These are phyloP conservation scores for Oegoconia quadripuncta DNA, from an alignment of 2,888 invertebrate genomes.

Conservation along the genomic window DNA sequence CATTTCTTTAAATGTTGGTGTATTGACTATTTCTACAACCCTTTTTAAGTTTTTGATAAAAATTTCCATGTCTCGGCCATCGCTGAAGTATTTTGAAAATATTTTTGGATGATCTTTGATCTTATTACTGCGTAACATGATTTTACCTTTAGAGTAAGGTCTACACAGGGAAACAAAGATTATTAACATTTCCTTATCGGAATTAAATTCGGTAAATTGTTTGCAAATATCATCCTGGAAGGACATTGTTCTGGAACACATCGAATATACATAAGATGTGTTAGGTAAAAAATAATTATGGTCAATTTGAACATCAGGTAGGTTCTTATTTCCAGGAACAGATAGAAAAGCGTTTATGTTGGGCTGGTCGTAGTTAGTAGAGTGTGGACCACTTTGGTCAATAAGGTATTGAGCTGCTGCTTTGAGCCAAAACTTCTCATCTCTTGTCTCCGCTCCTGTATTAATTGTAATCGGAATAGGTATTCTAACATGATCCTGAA, in stretches of 20 bases:
- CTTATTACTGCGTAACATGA: slow-evolving; percentile 45
- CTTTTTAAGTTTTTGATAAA: slow-evolving; percentile 52
- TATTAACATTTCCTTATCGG: slow-evolving; percentile 55
- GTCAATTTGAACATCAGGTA: slow-evolving; percentile 67
- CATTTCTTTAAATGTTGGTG: slow-evolving; percentile 45
- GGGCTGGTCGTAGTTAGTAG: slow-evolving; percentile 64
- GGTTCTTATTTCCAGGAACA: slow-evolving; percentile 39
- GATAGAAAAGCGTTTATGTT: slow-evolving; percentile 66
- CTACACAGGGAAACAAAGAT: slow-evolving; percentile 60
- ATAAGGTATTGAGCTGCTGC: slow-evolving; percentile 60
- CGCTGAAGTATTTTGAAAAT: slow-evolving; percentile 59
- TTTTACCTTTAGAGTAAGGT: slow-evolving; percentile 56
- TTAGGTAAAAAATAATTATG: slow-evolving; percentile 65
- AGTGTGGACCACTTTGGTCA: slow-evolving; percentile 56
- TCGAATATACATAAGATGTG: slow-evolving; percentile 49
- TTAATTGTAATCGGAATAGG: slow-evolving; percentile 57
- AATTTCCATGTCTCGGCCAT: slow-evolving; percentile 50
- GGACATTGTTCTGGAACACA: slow-evolving; percentile 49
- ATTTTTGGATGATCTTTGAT: slow-evolving; percentile 56
- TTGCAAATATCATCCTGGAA: slow-evolving; percentile 55
- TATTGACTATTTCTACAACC: slow-evolving; percentile 50
- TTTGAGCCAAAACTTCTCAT: slow-evolving; percentile 51
- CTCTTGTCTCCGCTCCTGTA: slow-evolving; percentile 46
- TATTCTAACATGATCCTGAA: slow-evolving; percentile 71
- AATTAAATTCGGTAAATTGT: slow-evolving; percentile 53